Percentiles rank a stretch among this genome's conserved stretches.
Evolutionary conservation across 2,113 vertebrate genomes (phyloP).

Genomic region (Cynopterus brachyotis): DNA sequence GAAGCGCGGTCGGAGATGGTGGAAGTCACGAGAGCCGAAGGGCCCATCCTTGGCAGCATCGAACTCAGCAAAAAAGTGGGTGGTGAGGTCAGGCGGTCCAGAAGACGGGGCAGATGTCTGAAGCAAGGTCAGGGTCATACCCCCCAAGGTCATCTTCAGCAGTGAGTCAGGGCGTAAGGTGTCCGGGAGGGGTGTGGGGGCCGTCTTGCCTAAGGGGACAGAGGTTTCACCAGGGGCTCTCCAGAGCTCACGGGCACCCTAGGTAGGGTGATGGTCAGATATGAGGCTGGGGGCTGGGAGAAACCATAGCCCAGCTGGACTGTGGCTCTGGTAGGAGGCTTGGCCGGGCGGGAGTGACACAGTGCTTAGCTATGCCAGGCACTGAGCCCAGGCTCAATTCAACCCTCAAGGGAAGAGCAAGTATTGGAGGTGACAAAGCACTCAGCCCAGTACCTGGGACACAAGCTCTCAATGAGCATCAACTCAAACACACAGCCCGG

Average conservation of each 20-base stretch:
- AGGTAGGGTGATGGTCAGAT: background rate
- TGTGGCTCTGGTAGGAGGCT: background rate
- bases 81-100: slow-evolving; percentile 81
- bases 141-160: slow-evolving; percentile 89
- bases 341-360: background rate
- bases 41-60: slow-evolving; percentile 88
- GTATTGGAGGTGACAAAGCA: background rate
- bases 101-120: slow-evolving; percentile 78
- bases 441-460: background rate
- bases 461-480: background rate
- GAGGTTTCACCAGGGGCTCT: background rate
- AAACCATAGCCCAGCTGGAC: background rate
- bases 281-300: background rate
- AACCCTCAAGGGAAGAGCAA: background rate
- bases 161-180: slow-evolving; percentile 88
- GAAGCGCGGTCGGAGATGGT: slow-evolving; percentile 86
- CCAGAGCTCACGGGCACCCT: background rate
- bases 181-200: slow-evolving; percentile 81
- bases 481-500: background rate
- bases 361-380: background rate
- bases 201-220: slow-evolving; percentile 82
- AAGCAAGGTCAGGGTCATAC: slow-evolving; percentile 89
- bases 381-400: background rate
- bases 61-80: slow-evolving; percentile 89
- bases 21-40: slow-evolving; percentile 90